Conservation (phyloP, 53 echinoderm and acorn worm species). For the Echinarachnius parma region DNA sequence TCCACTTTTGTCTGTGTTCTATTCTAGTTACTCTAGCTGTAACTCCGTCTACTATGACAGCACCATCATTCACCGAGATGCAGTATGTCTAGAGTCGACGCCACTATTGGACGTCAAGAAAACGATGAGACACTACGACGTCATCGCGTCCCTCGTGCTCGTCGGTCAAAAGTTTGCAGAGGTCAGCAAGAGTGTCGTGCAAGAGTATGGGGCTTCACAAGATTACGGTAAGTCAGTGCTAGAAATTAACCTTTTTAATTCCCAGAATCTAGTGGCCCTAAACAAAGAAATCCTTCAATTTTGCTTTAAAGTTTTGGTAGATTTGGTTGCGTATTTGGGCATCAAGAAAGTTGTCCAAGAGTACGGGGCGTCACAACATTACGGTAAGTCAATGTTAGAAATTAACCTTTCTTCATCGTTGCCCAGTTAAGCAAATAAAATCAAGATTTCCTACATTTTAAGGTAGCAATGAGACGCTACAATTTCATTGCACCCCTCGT, state of each 20-base stretch:
- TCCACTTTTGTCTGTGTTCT: not conserved
- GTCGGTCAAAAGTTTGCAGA: conserved; percentile 40
- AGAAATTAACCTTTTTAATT: too few species aligned
- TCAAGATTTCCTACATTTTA: too few species aligned
- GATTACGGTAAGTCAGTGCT: conserved; percentile 26
- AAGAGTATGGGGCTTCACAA: conserved; percentile 18
- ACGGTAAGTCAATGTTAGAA: too few species aligned
- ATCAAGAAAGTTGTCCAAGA: too few species aligned
- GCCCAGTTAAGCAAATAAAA: too few species aligned
- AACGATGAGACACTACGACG: conserved; percentile 45
- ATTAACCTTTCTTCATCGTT: too few species aligned
- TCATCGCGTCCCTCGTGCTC: conserved; percentile 59
- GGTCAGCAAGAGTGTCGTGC: conserved; percentile 2
- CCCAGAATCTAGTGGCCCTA: too few species aligned
- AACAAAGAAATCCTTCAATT: too few species aligned
- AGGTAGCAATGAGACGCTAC: conserved; percentile 45
- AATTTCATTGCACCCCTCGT: conserved; percentile 59
- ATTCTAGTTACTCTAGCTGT: conserved; percentile 43
- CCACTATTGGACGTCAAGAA: conserved; percentile 18
- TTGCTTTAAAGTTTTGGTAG: too few species aligned
- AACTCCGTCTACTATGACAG: conserved; percentile 47
- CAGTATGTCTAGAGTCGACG: conserved; percentile 19
- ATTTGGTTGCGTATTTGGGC: too few species aligned
- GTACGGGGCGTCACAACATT: too few species aligned
- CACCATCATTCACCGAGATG: conserved; percentile 54